Conservation (phyloP, 2,888 invertebrate species). For the Drosophila paramelanica region DNA sequence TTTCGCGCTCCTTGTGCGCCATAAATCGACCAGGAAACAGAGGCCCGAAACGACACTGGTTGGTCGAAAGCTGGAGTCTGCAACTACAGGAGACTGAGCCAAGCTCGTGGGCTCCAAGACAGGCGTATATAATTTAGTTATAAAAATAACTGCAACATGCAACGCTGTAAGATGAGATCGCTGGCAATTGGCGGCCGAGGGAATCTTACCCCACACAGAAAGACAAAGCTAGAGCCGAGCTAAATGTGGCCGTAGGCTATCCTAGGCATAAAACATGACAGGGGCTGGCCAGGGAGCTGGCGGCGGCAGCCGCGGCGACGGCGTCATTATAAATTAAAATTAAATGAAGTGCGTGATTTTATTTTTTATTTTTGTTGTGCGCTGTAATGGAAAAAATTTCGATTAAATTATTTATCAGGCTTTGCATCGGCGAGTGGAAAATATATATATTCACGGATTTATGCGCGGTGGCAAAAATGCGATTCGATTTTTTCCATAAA, state of each 20-base stretch:
- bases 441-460: constrained; percentile 55
- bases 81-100: constrained; percentile 3
- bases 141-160: constrained; percentile 83
- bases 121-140: constrained; percentile 83
- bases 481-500: constrained; percentile 68
- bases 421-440: constrained; percentile 56
- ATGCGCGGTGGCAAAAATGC: constrained; percentile 70
- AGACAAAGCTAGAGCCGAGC: constrained; percentile 12
- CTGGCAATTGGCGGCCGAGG: constrained; percentile 44
- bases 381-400: constrained; percentile 69
- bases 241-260: constrained; percentile 24
- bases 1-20: constrained; percentile 83
- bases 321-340: constrained; percentile 80
- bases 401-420: constrained; percentile 80
- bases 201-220: constrained; percentile 1
- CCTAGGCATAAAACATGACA: constrained; percentile 57
- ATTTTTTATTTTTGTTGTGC: constrained; percentile 25
- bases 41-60: constrained; percentile 25
- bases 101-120: constrained; percentile 48
- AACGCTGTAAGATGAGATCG: constrained; percentile 75
- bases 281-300: constrained; percentile 26
- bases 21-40: constrained; percentile 78
- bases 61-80: constrained; percentile 8
- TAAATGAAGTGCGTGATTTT: constrained; percentile 78
- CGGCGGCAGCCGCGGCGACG: constrained; percentile 32